Base-by-base conservation (phyloP, 2,888 invertebrate species). In the Xestia c-nigrum region DNA sequence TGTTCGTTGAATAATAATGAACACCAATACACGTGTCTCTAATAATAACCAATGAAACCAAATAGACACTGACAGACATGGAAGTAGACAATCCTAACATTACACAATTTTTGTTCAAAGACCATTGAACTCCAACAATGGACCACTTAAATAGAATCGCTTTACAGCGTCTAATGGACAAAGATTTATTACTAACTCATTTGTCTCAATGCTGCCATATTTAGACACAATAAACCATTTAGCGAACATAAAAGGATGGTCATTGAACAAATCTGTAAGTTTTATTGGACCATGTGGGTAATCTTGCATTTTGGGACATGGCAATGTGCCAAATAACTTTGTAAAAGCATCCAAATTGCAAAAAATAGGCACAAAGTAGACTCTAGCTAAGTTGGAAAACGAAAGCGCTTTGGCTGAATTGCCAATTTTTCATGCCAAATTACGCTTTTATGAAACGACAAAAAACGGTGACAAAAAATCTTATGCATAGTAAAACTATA, bases 41-140 rank as follows among this genome's bases (percentile, higher is more conserved):
- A 46, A 38, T 10, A 31, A 75, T 12, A 46, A 57, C 46, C 40
- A 43, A 80, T 76, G 21, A n/a, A 63, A 59, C 68, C 19, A 50
- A 47, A 79, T n/a, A 74, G 61, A 65, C 65, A n/a, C n/a, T 68
- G 47, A 66, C 24, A 78, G 66, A 78, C 71, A 21, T 72, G 38
- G 64, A 47, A 55, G n/a, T 61, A 70, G 61, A 66, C 67, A 55
- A 52, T 47, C 75, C 59, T 64, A 57, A 68, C 74, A 74, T 74
- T 57, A 76, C 61, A 76, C 52, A 64, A 83, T 47, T 72, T 80
- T 71, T 82, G 68, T 88, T 88, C 76, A 84, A 74, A 88, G 88
- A 88, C 78, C 87, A 77, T 80, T 85, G 88, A 88, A 87, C 87
- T 84, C 73, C 68, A 85, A 88, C 88, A 88, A 88, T 85, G 55